phyloP scores from a whole-genome alignment of 2,888 invertebrate species.

The Luffia ferchaultella region DNA sequence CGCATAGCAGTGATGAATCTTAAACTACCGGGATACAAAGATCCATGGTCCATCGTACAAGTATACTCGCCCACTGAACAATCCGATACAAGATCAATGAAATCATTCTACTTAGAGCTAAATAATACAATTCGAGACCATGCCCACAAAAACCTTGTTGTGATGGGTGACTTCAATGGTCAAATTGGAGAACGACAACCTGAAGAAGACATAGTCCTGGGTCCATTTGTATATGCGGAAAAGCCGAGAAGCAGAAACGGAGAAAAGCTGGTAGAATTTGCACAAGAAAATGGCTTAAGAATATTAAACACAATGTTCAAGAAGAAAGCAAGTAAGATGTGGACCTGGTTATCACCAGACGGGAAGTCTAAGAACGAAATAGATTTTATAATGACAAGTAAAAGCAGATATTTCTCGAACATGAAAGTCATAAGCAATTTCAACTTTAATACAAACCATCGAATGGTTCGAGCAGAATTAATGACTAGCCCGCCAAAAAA shows the following conservation, averaged over 20 bases:
- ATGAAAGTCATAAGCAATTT: slow-evolving; percentile 1
- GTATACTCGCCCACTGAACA: slow-evolving; percentile 17
- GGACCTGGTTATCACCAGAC: slow-evolving; percentile 6
- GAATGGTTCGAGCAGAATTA: neutral
- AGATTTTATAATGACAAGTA: slow-evolving; percentile 4
- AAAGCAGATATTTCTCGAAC: slow-evolving; percentile 1
- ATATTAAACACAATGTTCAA: slow-evolving; percentile 6
- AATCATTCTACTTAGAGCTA: neutral
- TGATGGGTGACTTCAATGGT: neutral
- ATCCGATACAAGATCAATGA: slow-evolving; percentile 3
- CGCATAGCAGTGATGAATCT: slow-evolving; percentile 14
- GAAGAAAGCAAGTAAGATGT: slow-evolving; percentile 1
- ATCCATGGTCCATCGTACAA: slow-evolving; percentile 12
- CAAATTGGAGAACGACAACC: neutral
- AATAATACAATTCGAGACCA: neutral
- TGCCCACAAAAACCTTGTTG: neutral
- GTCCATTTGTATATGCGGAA: neutral
- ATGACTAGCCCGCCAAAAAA: neutral
- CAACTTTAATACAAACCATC: slow-evolving; percentile 6
- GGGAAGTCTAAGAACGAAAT: slow-evolving; percentile 5
- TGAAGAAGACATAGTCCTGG: neutral
- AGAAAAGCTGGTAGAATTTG: slow-evolving; percentile 5
- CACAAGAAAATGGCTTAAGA: slow-evolving; percentile 1
- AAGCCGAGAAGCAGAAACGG: neutral
- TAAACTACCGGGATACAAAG: slow-evolving; percentile 10